Evolutionary conservation across 2,113 vertebrate genomes (phyloP).

Genomic region (Sula dactylatra): DNA sequence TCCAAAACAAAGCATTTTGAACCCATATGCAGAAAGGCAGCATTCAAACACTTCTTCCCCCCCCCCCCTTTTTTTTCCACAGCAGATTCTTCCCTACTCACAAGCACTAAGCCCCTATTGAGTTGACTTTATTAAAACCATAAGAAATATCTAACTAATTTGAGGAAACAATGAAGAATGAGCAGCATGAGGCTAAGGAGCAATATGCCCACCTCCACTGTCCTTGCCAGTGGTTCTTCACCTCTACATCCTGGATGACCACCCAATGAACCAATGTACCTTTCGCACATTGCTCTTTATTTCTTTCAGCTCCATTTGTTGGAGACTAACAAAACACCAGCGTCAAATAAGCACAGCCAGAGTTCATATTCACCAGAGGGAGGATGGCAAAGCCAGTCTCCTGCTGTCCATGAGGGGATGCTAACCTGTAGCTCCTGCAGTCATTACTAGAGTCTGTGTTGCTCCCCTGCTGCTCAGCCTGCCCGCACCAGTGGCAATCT

Average conservation of each 20-base stretch:
- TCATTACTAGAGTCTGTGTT: not conserved
- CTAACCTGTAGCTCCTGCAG: not conserved
- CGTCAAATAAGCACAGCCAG: not conserved
- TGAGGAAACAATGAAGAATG: not conserved
- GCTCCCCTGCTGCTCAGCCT: not conserved
- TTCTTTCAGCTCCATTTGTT: not conserved
- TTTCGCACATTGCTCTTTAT: not conserved
- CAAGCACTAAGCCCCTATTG: not conserved
- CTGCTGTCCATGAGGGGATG: not conserved
- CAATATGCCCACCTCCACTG: not conserved
- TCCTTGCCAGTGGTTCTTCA: not conserved
- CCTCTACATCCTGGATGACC: not conserved
- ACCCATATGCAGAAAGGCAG: not conserved
- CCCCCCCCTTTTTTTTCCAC: not conserved
- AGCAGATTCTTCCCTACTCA: not conserved
- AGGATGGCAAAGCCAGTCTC: not conserved
- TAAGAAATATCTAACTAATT: not conserved
- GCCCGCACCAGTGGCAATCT: not conserved
- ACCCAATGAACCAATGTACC: accelerated
- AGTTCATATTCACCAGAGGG: not conserved
- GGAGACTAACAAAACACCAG: not conserved
- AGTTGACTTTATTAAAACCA: not conserved
- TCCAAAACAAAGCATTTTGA: not conserved
- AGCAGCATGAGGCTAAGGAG: not conserved
- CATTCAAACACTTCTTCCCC: too few relatives aligned